Evolutionary conservation across 1,140 invertebrate genomes (phyloP).

Genomic region (Phocides pigmalion): DNA sequence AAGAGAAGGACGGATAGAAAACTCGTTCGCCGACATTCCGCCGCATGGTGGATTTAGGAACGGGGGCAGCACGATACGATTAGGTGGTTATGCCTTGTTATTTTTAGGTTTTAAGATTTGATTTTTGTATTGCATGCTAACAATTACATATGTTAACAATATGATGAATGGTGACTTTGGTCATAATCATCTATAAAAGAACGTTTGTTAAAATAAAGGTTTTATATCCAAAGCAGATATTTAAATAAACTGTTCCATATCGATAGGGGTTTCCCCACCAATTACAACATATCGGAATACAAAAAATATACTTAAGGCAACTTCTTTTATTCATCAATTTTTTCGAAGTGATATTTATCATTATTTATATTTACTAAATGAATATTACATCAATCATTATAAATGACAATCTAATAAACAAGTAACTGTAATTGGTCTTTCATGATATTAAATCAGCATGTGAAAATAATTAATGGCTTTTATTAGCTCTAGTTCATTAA

Average conservation of each 20-base stretch:
- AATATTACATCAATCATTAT: neutral
- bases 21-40: conserved; percentile 80
- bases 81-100: conserved; percentile 79
- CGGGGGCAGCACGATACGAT: conserved; percentile 80
- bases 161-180: too few relatives aligned
- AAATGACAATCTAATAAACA: neutral
- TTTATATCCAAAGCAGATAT: too few relatives aligned
- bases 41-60: conserved; percentile 81
- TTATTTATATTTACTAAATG: conserved; percentile 20
- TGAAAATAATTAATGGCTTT: conserved; percentile 31
- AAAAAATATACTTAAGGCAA: too few relatives aligned
- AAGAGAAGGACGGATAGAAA: conserved; percentile 74
- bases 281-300: too few relatives aligned
- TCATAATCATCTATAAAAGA: too few relatives aligned
- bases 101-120: conserved; percentile 67
- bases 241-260: too few relatives aligned
- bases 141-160: conserved; percentile 15
- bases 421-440: neutral
- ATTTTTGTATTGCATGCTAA: conserved; percentile 46
- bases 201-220: too few relatives aligned
- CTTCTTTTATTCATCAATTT: too few relatives aligned
- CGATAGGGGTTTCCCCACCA: too few relatives aligned
- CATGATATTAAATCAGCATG: conserved; percentile 2
- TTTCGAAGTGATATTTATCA: neutral
- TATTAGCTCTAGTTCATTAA: conserved; percentile 33